These are phyloP conservation scores for Balaenoptera acutorostrata DNA, from an alignment of 2,113 vertebrate species.

Conservation along the genomic window DNA sequence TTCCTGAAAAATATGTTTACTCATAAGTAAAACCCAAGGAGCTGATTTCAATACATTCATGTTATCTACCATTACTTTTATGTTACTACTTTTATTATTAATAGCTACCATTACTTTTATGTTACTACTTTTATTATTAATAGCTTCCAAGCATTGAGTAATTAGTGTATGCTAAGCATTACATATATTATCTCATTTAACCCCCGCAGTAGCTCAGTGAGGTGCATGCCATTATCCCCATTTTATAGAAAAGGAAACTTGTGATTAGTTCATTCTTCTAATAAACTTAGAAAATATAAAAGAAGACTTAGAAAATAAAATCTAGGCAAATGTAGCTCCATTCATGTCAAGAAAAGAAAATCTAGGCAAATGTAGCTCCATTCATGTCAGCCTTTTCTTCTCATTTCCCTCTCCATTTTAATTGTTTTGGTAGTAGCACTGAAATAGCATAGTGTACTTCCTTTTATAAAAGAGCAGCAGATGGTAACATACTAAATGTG, in stretches of 20 bases:
- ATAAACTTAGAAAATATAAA: background rate
- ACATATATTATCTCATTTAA: background rate
- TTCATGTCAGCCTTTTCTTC: background rate
- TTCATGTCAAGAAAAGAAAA: background rate
- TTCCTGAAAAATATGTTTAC: conserved; percentile 49
- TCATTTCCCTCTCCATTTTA: background rate
- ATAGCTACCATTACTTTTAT: background rate
- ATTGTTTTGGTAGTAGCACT: background rate
- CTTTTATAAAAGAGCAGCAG: conserved; percentile 50
- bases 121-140: background rate
- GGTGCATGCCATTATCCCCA: background rate
- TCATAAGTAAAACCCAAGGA: conserved; percentile 36
- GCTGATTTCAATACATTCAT: background rate
- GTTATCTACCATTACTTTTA: background rate
- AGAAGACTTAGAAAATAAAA: background rate
- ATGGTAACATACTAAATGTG: conserved; percentile 31
- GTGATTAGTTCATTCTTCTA: background rate
- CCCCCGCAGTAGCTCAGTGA: background rate
- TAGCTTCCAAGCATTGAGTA: background rate
- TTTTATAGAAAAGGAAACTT: background rate
- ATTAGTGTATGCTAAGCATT: background rate
- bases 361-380: background rate
- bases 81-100: background rate
- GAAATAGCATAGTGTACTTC: background rate
- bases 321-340: background rate